A percentile compares a stretch with the other conserved stretches of the same genome.
phyloP scores from a whole-genome alignment of 2,888 invertebrate species.

The Stratiomys singularior region DNA sequence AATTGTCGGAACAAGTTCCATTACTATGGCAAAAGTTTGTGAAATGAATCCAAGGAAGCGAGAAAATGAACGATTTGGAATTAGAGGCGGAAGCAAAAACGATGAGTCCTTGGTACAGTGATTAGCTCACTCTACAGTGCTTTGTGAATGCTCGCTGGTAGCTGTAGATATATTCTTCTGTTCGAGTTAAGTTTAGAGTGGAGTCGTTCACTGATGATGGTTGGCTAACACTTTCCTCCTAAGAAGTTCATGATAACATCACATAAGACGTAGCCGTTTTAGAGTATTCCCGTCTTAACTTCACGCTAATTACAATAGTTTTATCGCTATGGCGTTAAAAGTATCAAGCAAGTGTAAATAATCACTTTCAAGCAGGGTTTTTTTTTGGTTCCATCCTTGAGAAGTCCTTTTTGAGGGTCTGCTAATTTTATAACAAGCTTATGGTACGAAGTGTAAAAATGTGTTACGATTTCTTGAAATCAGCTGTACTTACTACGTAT shows the following conservation, averaged over 20 bases:
- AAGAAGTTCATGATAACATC: not conserved
- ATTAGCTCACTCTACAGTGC: not conserved
- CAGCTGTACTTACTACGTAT: too few species aligned
- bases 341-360: slow-evolving; percentile 1
- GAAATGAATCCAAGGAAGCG: not conserved
- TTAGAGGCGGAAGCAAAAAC: not conserved
- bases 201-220: not conserved
- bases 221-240: not conserved
- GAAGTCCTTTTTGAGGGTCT: too few species aligned
- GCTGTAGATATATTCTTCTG: not conserved
- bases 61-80: not conserved
- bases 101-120: not conserved
- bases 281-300: not conserved
- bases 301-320: slow-evolving; percentile 1
- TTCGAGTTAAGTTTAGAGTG: not conserved
- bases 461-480: too few species aligned
- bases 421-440: too few species aligned
- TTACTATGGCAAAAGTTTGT: slow-evolving; percentile 4
- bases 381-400: too few species aligned
- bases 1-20: slow-evolving; percentile 17
- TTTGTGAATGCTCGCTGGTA: not conserved
- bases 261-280: not conserved
- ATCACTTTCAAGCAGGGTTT: too few species aligned
- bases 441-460: too few species aligned
- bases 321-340: not conserved